Conservation (phyloP, 2,888 invertebrate genomes). For the Drosophila cracens region DNA sequence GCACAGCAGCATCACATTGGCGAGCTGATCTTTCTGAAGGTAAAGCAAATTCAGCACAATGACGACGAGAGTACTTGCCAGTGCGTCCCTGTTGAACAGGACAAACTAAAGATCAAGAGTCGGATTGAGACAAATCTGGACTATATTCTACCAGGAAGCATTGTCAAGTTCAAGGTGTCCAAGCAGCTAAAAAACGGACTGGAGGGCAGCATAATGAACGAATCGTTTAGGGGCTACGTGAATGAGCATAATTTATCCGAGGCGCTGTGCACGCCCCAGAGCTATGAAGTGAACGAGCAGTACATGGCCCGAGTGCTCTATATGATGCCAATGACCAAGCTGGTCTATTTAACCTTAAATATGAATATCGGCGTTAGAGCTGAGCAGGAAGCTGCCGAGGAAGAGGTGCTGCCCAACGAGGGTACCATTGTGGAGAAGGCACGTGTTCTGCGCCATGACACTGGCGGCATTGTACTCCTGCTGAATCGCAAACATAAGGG, state of each 20-base stretch:
- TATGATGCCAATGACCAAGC: constrained; percentile 89
- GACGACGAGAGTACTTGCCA: constrained; percentile 77
- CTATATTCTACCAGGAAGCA: constrained; percentile 84
- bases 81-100: constrained; percentile 62
- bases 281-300: constrained; percentile 84
- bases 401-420: constrained; percentile 78
- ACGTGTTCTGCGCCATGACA: constrained; percentile 85
- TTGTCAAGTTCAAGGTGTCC: constrained; percentile 82
- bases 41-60: constrained; percentile 39
- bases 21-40: constrained; percentile 79
- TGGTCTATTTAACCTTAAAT: constrained; percentile 87
- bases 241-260: constrained; percentile 84
- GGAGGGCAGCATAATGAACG: constrained; percentile 85
- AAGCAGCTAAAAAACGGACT: constrained; percentile 85
- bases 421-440: constrained; percentile 88
- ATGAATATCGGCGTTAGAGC: constrained; percentile 50
- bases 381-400: background rate
- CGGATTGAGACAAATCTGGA: constrained; percentile 83
- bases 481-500: constrained; percentile 81
- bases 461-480: constrained; percentile 84
- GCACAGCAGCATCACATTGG: constrained; percentile 66
- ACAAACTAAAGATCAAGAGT: constrained; percentile 80
- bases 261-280: constrained; percentile 82
- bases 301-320: constrained; percentile 88
- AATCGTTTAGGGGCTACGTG: constrained; percentile 84